Base-by-base conservation (phyloP, 1,140 invertebrate species). In the Dryas iulia region DNA sequence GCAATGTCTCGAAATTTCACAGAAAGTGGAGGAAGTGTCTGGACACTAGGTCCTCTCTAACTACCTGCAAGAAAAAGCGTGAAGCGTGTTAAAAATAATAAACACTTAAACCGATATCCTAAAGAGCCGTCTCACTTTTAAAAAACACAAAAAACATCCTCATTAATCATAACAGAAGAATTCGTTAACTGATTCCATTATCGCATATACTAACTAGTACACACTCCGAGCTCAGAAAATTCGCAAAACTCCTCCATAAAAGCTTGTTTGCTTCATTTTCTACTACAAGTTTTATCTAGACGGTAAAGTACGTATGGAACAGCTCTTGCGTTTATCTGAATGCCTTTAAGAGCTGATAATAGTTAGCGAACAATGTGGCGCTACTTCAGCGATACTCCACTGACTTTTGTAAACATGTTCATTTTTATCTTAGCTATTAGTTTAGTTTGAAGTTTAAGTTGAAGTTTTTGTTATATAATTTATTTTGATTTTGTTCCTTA, bases 331-430 rank as follows among this genome's bases (percentile, higher is more conserved):
- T 64, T 56, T 74, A 71, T 71, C 64, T 74, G 31, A 67, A 61
- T 66, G 58, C 58, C 59, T 69, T 62, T 57, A 73, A 69, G 47
- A 69, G 57, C 58, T 66, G 71, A 73, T 73, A 73, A 73, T 69
- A 61, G 61, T 53, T 54, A 14, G 54, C 28, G 52, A 56, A 67
- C 66, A 67, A 33, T 61, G 39, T 60, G 47, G 26, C 21, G 39
- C 39, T 52, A 35, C 39, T 28, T 53, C 65, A 31, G 54, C 54
- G 47, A 39, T n/a, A n/a, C 39, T 11, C 8, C n/a, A 57, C 62
- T 14, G 18, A 58, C 53, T 66, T 58, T 58, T 62, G 59, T 62
- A 62, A 62, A 62, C 59, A 62, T 18, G 25, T 62, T 53, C 14
- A 11, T 25, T 62, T 28, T 47, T 24, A 33, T 26, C 35, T 62